These are phyloP conservation scores for Neopipo cinnamomea DNA, from an alignment of 2,113 vertebrate genomes.

Conservation along the genomic window DNA sequence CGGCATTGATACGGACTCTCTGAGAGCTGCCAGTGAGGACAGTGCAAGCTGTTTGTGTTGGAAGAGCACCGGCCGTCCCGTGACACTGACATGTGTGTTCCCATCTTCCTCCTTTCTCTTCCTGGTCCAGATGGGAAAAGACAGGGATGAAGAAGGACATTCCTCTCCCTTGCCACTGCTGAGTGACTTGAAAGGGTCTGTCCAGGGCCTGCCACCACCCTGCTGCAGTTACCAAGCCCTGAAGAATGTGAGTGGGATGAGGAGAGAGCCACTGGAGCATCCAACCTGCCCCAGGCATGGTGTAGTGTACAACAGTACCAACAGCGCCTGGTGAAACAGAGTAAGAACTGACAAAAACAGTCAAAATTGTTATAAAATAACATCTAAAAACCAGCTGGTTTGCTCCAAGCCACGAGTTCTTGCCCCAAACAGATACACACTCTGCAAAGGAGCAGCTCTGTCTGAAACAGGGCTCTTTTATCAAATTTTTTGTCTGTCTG, in stretches of 20 bases:
- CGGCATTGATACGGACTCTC: neutral
- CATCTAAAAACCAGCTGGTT: neutral
- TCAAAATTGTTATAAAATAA: neutral
- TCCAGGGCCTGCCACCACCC: neutral
- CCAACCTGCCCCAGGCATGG: neutral
- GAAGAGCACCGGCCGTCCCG: neutral
- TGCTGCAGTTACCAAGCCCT: neutral
- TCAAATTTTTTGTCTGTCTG: neutral
- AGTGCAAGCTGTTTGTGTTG: neutral
- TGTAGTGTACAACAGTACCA: neutral
- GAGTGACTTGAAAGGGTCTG: neutral
- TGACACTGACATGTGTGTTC: neutral
- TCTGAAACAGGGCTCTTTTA: neutral
- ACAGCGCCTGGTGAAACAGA: neutral
- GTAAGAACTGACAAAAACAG: neutral
- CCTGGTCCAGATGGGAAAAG: neutral
- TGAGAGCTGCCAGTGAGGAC: neutral
- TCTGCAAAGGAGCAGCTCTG: neutral
- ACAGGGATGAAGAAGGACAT: neutral
- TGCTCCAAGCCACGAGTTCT: neutral
- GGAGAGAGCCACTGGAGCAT: neutral
- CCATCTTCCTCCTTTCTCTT: neutral
- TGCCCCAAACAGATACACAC: neutral
- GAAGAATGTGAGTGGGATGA: neutral
- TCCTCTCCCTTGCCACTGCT: neutral